A percentile compares a stretch with the other conserved stretches of the same genome.
Conservation (phyloP, 2,888 invertebrate genomes). For the Platynereis dumerilii region DNA sequence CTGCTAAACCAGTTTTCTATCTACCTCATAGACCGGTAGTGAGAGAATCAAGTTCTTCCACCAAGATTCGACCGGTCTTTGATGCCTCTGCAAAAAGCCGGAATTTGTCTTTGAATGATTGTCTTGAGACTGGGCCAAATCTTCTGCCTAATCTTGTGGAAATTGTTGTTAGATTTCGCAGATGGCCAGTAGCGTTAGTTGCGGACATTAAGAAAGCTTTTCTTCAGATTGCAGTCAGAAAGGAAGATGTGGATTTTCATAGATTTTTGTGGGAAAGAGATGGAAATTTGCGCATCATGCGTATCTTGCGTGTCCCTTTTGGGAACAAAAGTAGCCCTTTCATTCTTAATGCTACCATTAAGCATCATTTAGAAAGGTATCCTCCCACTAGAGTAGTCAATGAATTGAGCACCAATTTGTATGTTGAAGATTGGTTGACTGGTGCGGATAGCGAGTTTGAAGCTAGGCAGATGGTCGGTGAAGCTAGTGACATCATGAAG, state of each 20-base stretch:
- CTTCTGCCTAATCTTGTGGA: conserved; percentile 23
- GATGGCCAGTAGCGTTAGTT: conserved; percentile 16
- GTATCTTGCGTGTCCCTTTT: conserved; percentile 20
- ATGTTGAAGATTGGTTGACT: conserved; percentile 42
- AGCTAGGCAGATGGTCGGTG: conserved; percentile 24
- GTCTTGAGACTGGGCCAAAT: conserved; percentile 20
- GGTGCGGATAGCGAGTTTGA: conserved; percentile 28
- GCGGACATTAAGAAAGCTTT: conserved; percentile 19
- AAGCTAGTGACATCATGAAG: conserved; percentile 24
- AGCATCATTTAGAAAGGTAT: conserved; percentile 18
- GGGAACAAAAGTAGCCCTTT: conserved; percentile 21
- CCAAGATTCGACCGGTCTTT: conserved; percentile 13
- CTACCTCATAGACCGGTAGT: conserved; percentile 11
- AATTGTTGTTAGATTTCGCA: conserved; percentile 13
- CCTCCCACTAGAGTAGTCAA: conserved; percentile 17
- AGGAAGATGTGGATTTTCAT: conserved; percentile 18
- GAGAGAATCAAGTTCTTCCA: not conserved
- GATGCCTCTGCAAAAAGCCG: conserved; percentile 4
- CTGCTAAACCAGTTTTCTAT: conserved; percentile 3
- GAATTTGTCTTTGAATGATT: conserved; percentile 14
- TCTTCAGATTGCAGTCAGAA: conserved; percentile 9
- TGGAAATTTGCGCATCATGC: conserved; percentile 12
- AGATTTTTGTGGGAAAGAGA: conserved; percentile 20
- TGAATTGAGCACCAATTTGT: conserved; percentile 36
- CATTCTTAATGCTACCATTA: conserved; percentile 31